Percentiles rank a stretch among this genome's conserved stretches.
Evolutionary conservation across 2,888 invertebrate genomes (phyloP).

Genomic region (Andrena flavipes): DNA sequence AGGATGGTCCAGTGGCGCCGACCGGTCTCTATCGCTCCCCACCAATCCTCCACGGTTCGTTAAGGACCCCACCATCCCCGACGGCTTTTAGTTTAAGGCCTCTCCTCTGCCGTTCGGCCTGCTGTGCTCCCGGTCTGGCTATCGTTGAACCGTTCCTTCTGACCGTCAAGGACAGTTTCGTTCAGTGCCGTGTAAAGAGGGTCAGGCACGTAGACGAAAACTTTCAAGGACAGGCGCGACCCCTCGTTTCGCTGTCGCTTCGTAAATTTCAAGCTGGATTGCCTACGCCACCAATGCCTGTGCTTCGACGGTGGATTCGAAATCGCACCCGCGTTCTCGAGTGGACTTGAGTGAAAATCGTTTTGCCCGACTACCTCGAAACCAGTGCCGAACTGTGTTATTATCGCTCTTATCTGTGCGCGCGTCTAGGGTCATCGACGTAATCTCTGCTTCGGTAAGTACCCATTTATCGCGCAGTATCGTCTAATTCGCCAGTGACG

Average conservation of each 20-base stretch:
- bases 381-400: conserved; percentile 13
- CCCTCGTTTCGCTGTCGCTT: conserved; percentile 36
- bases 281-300: background rate
- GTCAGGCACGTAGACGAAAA: conserved; percentile 74
- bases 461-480: conserved; percentile 19
- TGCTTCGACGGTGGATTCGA: background rate
- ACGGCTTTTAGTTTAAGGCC: conserved; percentile 56
- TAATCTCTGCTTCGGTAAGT: conserved; percentile 3
- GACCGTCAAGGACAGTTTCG: conserved; percentile 69
- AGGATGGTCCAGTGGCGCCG: conserved; percentile 72
- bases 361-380: conserved; percentile 20
- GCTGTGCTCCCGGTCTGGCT: conserved; percentile 41
- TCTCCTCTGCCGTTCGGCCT: conserved; percentile 44
- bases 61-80: conserved; percentile 64
- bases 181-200: conserved; percentile 71
- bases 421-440: conserved; percentile 23
- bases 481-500: conserved; percentile 16
- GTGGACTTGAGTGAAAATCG: conserved; percentile 7
- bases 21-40: conserved; percentile 62
- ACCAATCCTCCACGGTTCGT: conserved; percentile 52
- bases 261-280: conserved; percentile 36
- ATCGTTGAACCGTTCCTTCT: conserved; percentile 69
- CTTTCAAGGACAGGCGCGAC: conserved; percentile 70
- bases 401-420: conserved; percentile 21
- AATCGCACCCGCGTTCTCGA: background rate